Evolutionary conservation across 2,113 vertebrate genomes (phyloP), one percentile per base, ranked within the genome.

Genomic region (Leptocoma aspasia): DNA sequence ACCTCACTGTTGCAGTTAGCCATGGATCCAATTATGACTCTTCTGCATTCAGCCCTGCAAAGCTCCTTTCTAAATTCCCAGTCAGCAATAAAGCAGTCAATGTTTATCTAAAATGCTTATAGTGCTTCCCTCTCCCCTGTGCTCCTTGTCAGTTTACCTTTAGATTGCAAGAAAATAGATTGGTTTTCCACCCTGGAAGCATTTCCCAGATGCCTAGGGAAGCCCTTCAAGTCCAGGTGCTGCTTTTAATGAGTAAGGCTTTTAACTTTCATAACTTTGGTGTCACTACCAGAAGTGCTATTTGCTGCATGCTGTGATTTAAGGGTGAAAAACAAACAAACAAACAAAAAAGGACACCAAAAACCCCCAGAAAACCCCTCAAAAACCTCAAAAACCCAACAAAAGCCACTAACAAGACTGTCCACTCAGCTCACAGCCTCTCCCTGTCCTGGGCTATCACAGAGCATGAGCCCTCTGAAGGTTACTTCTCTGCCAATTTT

Each of bases 401-500:
- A 68, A 76, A 59, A 18, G 27, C 14, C 23, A 16, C 24, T 64
- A 82, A 82, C 44, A 57, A 76, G 57, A 9, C 7, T 21, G 24
- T 61, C 45, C 49, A 44, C 61, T 86, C 90, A 70, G 69, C 50
- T 71, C 66, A 83, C 4, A 11, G 59, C 73, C 65, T 89, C 65
- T 87, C 61, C 59, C 82, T 83, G 79, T 66, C 61, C 39, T 63
- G 59, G 35, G 54, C 70, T 87, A 64, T 9, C 7, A 14, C 53
- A 63, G 47, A 92, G 49, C 65, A 42, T 11, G 50, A 91, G 56
- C 42, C 57, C 27, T 86, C 66, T 89, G 90, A 95, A 93, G 89
- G 89, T 94, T 95, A 91, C 80, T 81, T 81, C 77, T 81, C 76
- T 81, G 37, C 61, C 78, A 86, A 53, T 71, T 95, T 71, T 71